Base-by-base conservation (phyloP, 2,113 vertebrate species). In the Todiramphus chloris region DNA sequence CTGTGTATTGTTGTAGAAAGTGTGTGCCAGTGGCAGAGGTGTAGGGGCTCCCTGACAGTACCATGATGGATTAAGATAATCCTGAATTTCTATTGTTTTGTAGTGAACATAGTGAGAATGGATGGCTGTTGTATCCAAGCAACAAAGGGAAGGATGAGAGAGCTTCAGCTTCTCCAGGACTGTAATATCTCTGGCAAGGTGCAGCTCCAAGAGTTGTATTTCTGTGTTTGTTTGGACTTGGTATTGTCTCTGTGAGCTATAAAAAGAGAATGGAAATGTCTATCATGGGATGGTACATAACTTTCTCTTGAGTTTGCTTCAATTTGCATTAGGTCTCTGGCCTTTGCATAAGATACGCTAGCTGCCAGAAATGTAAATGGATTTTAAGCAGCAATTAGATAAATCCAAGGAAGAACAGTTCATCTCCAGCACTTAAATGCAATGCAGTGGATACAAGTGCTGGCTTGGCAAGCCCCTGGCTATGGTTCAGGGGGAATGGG, bases 31-130 rank as follows among this genome's bases (percentile, higher is more conserved):
- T 8, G 43, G 76, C 80, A 83, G 90, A 75, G 63, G 69, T 83
- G 68, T 51, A 43, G 94, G 81, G 73, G 87, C 18, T 90, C 51
- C 79, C 66, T 97, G 97, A 90, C 95, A 96, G 69, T 15, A 83
- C 83, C 4, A 19, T 98, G 97, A 97, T 97, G 96, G 97, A 97
- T 98, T 88, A 39, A 94, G 87, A 94, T 5, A 67, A 96, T 97
- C 90, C 86, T 62, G 66, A 95, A 96, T 97, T 96, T 95, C 92
- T 91, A 88, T 96, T 93, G 94, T 94, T 96, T 93, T 76, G 79
- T 81, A 30, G 43, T 85, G 87, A 80, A 91, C 73, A 80, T 78
- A 73, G 85, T 95, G 94, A 96, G 94, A 93, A 85, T 89, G 76
- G 96, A 92, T 96, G 82, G 39, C 94, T 96, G 17, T 87, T 87